These are phyloP conservation scores for Nemotelus nigrinus DNA, from an alignment of 2,888 invertebrate genomes.

Conservation along the genomic window DNA sequence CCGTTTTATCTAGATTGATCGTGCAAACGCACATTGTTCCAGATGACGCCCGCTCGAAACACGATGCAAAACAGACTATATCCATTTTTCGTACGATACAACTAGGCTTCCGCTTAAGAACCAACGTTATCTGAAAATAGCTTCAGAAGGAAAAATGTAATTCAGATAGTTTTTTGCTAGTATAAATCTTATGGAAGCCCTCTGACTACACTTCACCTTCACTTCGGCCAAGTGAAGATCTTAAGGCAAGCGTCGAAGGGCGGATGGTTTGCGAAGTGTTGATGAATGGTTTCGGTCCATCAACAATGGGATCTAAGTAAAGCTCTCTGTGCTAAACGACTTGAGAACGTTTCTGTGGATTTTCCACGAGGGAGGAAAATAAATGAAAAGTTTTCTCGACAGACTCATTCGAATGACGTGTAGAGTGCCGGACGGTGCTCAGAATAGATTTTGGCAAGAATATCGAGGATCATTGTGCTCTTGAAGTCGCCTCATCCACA, in stretches of 20 bases:
- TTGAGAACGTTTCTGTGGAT: not conserved
- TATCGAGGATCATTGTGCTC: constrained; percentile 34
- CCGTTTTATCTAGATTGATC: not conserved
- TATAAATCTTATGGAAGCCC: constrained; percentile 6
- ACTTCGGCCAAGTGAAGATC: constrained; percentile 7
- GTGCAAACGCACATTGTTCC: constrained; percentile 14
- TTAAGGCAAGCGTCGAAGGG: constrained; percentile 4
- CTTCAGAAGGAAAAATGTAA: constrained; percentile 26
- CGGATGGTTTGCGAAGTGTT: not conserved
- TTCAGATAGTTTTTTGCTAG: constrained; percentile 16
- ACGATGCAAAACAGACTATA: constrained; percentile 28
- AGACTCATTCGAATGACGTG: not conserved
- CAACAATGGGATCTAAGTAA: constrained; percentile 11
- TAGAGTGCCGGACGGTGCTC: constrained; percentile 23
- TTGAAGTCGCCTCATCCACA: constrained; percentile 10
- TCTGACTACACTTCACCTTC: constrained; percentile 37
- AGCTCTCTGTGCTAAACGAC: not conserved
- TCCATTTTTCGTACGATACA: not conserved
- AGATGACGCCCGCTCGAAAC: constrained; percentile 11
- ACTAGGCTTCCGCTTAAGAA: not conserved
- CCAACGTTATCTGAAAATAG: constrained; percentile 9
- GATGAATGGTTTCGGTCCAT: constrained; percentile 16
- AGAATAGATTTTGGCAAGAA: constrained; percentile 47
- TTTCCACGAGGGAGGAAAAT: constrained; percentile 18
- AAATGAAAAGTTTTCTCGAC: not conserved